Percentiles rank a stretch among this genome's conserved stretches.
These are phyloP conservation scores for Conops quadrifasciatus DNA, from an alignment of 2,888 invertebrate species.

Conservation along the genomic window DNA sequence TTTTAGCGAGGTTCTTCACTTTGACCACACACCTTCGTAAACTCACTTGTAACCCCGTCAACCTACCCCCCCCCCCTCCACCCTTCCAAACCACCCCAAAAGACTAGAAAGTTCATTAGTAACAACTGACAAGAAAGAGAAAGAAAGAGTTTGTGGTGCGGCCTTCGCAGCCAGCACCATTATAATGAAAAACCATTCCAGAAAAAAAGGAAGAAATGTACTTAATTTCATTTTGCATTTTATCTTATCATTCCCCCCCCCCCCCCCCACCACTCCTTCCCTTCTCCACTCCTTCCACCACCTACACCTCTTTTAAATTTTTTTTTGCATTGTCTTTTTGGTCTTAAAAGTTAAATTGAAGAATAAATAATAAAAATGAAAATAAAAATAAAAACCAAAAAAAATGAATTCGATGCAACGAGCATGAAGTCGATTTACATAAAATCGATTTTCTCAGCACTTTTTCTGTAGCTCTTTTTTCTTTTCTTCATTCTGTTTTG, in stretches of 20 bases:
- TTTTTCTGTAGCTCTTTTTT: too few relatives aligned
- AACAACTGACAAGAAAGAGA: too few relatives aligned
- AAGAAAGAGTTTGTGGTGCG: too few relatives aligned
- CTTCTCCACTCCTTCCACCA: neutral
- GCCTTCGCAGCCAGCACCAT: too few relatives aligned
- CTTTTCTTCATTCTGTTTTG: neutral
- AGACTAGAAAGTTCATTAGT: too few relatives aligned
- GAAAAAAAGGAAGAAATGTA: neutral
- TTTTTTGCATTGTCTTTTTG: neutral
- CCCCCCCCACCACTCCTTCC: neutral
- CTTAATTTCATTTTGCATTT: neutral
- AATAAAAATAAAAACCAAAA: conserved; percentile 6
- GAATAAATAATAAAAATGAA: conserved; percentile 12
- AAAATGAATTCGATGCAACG: conserved; percentile 17
- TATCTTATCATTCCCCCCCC: neutral
- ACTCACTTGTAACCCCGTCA: too few relatives aligned
- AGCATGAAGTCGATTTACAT: conserved; percentile 59
- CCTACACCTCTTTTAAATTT: neutral
- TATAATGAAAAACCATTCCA: too few relatives aligned
- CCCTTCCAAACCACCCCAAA: too few relatives aligned
- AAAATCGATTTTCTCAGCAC: conserved; percentile 62
- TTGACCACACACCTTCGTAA: too few relatives aligned
- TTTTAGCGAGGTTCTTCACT: too few relatives aligned
- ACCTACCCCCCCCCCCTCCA: too few relatives aligned
- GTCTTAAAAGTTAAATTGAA: conserved; percentile 11